phyloP scores from a whole-genome alignment of 2,113 vertebrate genomes.

The Oryzias woworae region DNA sequence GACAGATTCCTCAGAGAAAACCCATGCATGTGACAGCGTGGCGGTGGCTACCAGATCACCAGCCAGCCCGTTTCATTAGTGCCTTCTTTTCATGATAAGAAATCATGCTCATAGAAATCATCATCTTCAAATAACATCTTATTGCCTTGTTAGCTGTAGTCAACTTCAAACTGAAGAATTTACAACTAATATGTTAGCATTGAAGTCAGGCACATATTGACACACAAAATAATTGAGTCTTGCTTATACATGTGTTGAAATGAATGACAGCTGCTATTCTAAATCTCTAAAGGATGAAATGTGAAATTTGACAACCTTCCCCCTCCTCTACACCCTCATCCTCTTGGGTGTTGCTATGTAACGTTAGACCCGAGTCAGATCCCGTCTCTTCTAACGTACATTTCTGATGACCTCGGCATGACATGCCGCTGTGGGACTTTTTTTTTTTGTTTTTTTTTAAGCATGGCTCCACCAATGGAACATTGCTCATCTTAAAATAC shows the following conservation, averaged over 20 bases:
- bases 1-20: no score
- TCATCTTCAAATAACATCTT: no score
- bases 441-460: slow-evolving; percentile 1
- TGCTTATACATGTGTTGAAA: not conserved
- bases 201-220: no score
- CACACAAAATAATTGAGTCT: no score
- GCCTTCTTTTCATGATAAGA: no score
- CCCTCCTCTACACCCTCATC: slow-evolving; percentile 6
- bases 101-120: no score
- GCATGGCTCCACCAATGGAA: not conserved
- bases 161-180: no score
- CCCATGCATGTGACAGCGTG: no score
- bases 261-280: slow-evolving; percentile 47
- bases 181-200: no score
- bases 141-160: no score
- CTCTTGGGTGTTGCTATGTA: slow-evolving; percentile 33
- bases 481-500: not conserved
- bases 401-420: slow-evolving; percentile 13
- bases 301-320: slow-evolving; percentile 48
- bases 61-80: no score
- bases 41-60: no score
- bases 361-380: slow-evolving; percentile 18
- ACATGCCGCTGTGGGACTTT: slow-evolving; percentile 1
- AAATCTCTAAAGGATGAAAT: slow-evolving; percentile 56
- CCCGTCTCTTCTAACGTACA: slow-evolving; percentile 24